A percentile compares a stretch with the other conserved stretches of the same genome.
Evolutionary conservation across 2,797 vertebrate genomes (phyloP).

Genomic region (Chanos chanos): DNA sequence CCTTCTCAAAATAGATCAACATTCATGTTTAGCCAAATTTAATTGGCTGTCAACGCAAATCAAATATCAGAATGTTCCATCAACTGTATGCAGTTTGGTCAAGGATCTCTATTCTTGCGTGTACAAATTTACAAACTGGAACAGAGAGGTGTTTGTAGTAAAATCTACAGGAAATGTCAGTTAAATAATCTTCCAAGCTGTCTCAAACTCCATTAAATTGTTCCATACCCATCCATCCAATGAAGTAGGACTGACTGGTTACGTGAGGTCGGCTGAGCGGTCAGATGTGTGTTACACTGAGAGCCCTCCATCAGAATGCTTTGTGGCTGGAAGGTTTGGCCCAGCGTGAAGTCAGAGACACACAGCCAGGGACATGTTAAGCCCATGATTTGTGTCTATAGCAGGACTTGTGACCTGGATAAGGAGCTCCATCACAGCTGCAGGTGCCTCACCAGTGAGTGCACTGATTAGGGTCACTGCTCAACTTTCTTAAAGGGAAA

Average conservation of each 20-base stretch:
- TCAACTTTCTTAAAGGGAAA: slow-evolving; percentile 7
- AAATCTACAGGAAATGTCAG: neutral
- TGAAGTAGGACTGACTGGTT: too few species aligned
- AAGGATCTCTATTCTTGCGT: neutral
- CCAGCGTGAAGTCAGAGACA: neutral
- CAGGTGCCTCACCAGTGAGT: slow-evolving; percentile 21
- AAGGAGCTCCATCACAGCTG: slow-evolving; percentile 38
- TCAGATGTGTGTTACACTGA: too few species aligned
- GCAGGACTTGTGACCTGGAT: slow-evolving; percentile 42
- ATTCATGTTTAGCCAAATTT: slow-evolving; percentile 54
- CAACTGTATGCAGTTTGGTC: neutral
- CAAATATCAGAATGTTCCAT: slow-evolving; percentile 52
- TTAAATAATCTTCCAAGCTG: too few species aligned
- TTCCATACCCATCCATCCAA: too few species aligned
- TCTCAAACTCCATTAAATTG: too few species aligned
- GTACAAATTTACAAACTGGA: slow-evolving; percentile 9
- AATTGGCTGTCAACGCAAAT: slow-evolving; percentile 66
- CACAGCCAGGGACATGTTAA: slow-evolving; percentile 17
- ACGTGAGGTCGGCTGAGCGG: too few species aligned
- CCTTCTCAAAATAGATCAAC: slow-evolving; percentile 65
- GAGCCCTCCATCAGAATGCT: too few species aligned
- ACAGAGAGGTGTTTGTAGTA: neutral
- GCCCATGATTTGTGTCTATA: slow-evolving; percentile 26
- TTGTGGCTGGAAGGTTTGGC: neutral
- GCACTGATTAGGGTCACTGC: slow-evolving; percentile 1